Evolutionary conservation across 2,113 vertebrate genomes (phyloP).

Genomic region (Lanius collurio): DNA sequence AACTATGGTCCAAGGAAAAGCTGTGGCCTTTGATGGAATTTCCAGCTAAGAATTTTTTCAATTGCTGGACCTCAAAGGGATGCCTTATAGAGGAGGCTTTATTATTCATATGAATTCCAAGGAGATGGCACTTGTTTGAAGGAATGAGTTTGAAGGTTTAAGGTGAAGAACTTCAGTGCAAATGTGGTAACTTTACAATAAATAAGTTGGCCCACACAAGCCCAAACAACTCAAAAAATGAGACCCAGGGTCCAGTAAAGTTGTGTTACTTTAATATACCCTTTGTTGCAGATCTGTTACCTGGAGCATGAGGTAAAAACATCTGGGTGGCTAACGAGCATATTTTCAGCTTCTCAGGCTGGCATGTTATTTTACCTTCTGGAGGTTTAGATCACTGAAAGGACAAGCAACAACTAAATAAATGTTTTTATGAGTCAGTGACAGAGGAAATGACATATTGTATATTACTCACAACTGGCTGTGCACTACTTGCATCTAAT

Average conservation of each 20-base stretch:
- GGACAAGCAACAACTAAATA: background rate
- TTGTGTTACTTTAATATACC: background rate
- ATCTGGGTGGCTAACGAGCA: background rate
- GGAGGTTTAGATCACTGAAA: background rate
- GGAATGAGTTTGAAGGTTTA: background rate
- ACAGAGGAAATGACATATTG: background rate
- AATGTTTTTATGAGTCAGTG: background rate
- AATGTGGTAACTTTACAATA: background rate
- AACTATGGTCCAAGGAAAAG: background rate
- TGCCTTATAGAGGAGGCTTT: background rate
- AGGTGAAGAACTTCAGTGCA: background rate
- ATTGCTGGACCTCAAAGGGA: background rate
- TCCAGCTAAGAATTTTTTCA: background rate
- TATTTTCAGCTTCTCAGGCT: background rate
- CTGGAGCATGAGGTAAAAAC: background rate
- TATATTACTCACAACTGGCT: background rate
- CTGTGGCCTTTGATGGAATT: background rate
- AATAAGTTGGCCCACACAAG: background rate
- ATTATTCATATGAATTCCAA: background rate
- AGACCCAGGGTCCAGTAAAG: background rate
- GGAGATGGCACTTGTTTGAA: background rate
- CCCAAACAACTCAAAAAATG: background rate
- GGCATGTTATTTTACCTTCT: background rate
- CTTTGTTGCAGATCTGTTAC: background rate
- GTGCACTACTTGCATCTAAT: background rate